Base-by-base conservation (phyloP, 2,888 invertebrate genomes). In the Euphydryas editha region DNA sequence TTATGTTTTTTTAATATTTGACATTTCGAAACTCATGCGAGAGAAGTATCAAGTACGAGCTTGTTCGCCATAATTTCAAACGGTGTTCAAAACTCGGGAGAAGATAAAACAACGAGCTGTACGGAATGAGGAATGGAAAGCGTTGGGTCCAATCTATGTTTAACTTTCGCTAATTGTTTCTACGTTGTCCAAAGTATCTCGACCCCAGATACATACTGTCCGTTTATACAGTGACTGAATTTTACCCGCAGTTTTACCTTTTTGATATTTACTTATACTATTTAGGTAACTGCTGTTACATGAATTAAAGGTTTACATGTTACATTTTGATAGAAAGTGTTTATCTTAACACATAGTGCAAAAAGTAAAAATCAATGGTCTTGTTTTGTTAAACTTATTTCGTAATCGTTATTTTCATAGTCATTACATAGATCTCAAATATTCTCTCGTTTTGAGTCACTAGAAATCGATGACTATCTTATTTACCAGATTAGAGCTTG, bases 121-220 rank as follows among this genome's bases (percentile, higher is more conserved):
- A 20, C 49, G 18, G 54, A 62, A 39, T 39, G 59, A 56, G 37
- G 39, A 59, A 67, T 62, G 54, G 37, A 11, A 47, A 18, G 20
- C 18, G 44, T 51, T 55, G 51, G 37, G 37, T 36, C 44, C 47
- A 80, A 82, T 82, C 81, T 79, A 79, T 86, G 84, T 87, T 88
- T 88, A 88, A 88, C 86, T 88, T 88, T 78, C 77, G 72, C 82
- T 87, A 88, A 89, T 88, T 88, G 88, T 88, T 88, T 87, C 82
- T 83, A 77, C 78, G 39, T 17, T 10, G 77, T 77, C 83, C 83
- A 81, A 63, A 62, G 1, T 73, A 75, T 59, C 36, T 36, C 71
- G 78, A 78, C 60, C 81, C 68, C 65, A 63, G 64, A 39, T 18
- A 17, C 60, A 44, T 21, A 13, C 6, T 13, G 18, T 30, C 17